These are phyloP conservation scores for Heliocidaris tuberculata DNA, from an alignment of 35 echinoderm and acorn worm species.

Conservation along the genomic window DNA sequence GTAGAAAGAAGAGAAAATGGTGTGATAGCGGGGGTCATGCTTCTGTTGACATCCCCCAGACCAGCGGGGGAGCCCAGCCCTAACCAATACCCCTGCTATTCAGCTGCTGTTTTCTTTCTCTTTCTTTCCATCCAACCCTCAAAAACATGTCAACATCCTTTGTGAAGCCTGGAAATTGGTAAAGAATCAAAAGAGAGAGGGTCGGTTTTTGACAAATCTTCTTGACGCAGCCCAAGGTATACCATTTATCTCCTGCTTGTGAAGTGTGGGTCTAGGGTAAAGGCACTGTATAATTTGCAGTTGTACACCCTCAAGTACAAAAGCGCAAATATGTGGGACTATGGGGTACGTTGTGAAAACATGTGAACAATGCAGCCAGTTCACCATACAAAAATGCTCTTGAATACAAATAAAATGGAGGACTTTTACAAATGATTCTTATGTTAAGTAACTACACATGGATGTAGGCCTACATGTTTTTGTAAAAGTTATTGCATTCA, in stretches of 20 bases:
- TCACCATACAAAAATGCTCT: background rate
- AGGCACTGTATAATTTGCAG: background rate
- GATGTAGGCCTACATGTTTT: background rate
- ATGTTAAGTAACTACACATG: background rate
- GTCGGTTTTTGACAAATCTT: background rate
- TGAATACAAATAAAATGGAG: background rate
- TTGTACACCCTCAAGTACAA: slow-evolving; percentile 5
- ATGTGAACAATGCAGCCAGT: background rate
- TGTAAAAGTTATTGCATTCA: background rate
- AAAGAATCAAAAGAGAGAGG: background rate
- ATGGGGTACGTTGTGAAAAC: background rate
- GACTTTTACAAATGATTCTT: background rate
- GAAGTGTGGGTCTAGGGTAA: background rate
- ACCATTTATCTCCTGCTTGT: slow-evolving; percentile 6
- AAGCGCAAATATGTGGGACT: background rate
- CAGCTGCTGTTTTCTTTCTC: slow-evolving; percentile 32
- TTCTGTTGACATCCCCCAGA: background rate
- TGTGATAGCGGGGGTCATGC: slow-evolving; percentile 39
- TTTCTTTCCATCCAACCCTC: background rate
- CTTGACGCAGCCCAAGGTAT: background rate
- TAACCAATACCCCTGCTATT: background rate
- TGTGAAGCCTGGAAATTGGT: slow-evolving; percentile 31
- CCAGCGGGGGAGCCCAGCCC: background rate
- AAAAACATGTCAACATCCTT: slow-evolving; percentile 49
- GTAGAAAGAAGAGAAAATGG: slow-evolving; percentile 11